These are phyloP conservation scores for Arothron firmamentum DNA, from an alignment of 2,113 vertebrate species.

Conservation along the genomic window DNA sequence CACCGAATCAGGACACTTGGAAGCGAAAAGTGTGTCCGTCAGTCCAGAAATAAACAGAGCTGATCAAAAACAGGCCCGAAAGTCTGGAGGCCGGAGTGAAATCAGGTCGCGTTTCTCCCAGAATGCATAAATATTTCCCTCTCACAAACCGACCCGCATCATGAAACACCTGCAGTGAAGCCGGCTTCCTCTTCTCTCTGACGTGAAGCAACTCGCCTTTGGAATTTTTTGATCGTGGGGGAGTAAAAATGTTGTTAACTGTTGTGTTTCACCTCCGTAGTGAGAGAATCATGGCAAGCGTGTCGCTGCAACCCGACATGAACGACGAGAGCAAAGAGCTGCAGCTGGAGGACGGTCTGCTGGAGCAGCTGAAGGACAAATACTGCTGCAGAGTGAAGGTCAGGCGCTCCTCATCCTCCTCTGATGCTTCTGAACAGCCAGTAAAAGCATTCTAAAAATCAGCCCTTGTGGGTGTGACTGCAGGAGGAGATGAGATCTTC, in stretches of 20 bases:
- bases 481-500: conserved; percentile 57
- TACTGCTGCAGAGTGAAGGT: conserved; percentile 63
- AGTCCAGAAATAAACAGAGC: too few relatives aligned
- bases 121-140: too few relatives aligned
- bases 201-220: conserved; percentile 1
- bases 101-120: too few relatives aligned
- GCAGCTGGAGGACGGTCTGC: conserved; percentile 49
- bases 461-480: background rate
- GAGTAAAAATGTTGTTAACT: background rate
- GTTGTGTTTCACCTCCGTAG: conserved; percentile 41
- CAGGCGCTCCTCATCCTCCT: conserved; percentile 5
- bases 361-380: conserved; percentile 55
- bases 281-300: conserved; percentile 67
- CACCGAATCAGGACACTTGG: too few relatives aligned
- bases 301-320: conserved; percentile 65
- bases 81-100: too few relatives aligned
- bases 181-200: background rate
- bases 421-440: too few relatives aligned
- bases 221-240: background rate
- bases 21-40: too few relatives aligned
- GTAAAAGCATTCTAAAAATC: background rate
- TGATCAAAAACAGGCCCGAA: too few relatives aligned
- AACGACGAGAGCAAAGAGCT: conserved; percentile 36
- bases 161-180: background rate
- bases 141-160: too few relatives aligned